Conservation (phyloP, 2,113 vertebrate genomes). For the Bolborhynchus lineola region DNA sequence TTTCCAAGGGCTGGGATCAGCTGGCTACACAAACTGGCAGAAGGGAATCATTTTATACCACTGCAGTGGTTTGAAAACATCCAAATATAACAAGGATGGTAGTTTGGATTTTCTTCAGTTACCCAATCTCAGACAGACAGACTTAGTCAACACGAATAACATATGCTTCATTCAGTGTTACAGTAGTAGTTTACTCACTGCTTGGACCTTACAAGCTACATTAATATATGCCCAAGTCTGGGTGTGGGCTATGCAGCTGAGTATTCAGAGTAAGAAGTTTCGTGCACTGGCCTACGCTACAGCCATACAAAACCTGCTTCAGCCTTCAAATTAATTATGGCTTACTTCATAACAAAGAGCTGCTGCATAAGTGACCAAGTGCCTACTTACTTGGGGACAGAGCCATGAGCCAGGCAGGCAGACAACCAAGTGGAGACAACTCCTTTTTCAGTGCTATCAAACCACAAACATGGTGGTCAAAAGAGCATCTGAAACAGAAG, state of each 20-base stretch:
- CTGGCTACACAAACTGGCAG: background rate
- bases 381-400: background rate
- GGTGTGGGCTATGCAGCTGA: background rate
- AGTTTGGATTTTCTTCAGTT: background rate
- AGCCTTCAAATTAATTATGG: background rate
- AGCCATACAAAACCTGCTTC: background rate
- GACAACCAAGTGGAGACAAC: background rate
- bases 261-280: background rate
- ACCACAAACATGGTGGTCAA: background rate
- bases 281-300: background rate
- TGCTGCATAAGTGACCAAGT: rapidly evolving
- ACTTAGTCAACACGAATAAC: background rate
- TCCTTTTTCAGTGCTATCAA: background rate
- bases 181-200: background rate
- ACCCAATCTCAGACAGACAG: background rate
- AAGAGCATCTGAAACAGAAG: background rate
- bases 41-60: background rate
- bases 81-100: background rate
- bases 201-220: background rate
- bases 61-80: background rate
- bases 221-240: background rate
- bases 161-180: background rate
- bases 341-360: background rate
- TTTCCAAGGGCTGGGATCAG: background rate
- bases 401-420: background rate